phyloP scores from a whole-genome alignment of 2,113 vertebrate genomes.

The Malurus melanocephalus region DNA sequence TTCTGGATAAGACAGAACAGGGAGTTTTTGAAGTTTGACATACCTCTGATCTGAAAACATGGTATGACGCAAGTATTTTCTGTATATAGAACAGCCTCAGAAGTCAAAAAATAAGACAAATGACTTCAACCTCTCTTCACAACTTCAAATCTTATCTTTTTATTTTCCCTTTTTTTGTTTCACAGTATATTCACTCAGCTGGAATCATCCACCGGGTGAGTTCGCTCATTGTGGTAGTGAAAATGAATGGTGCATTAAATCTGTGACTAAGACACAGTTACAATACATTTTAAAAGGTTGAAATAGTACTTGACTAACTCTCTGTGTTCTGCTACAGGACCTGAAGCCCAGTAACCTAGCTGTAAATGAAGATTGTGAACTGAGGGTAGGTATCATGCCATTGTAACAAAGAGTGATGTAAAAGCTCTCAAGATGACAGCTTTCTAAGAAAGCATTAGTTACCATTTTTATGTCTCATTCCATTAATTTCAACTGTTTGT shows the following conservation, averaged over 20 bases:
- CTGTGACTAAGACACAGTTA: neutral
- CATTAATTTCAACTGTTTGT: neutral
- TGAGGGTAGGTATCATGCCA: constrained; percentile 80
- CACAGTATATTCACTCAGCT: constrained; percentile 96
- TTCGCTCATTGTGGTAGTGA: neutral
- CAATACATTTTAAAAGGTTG: neutral
- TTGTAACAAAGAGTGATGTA: neutral
- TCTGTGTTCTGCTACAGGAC: constrained; percentile 75
- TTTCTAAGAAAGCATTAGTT: neutral
- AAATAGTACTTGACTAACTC: neutral
- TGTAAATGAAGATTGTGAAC: constrained; percentile 95
- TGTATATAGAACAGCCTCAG: neutral
- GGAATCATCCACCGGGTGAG: constrained; percentile 97
- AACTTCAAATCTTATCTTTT: neutral
- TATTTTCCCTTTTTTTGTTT: neutral
- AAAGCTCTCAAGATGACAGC: neutral
- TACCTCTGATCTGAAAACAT: neutral
- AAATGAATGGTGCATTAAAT: neutral
- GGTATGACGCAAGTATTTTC: neutral
- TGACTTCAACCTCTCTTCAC: neutral
- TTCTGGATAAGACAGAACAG: neutral
- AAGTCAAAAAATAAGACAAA: neutral
- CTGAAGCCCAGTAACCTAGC: constrained; percentile 96
- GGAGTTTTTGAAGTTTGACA: neutral
- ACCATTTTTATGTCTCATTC: neutral